Conservation (phyloP, 2,888 invertebrate species). For the Napeogenes inachia region DNA sequence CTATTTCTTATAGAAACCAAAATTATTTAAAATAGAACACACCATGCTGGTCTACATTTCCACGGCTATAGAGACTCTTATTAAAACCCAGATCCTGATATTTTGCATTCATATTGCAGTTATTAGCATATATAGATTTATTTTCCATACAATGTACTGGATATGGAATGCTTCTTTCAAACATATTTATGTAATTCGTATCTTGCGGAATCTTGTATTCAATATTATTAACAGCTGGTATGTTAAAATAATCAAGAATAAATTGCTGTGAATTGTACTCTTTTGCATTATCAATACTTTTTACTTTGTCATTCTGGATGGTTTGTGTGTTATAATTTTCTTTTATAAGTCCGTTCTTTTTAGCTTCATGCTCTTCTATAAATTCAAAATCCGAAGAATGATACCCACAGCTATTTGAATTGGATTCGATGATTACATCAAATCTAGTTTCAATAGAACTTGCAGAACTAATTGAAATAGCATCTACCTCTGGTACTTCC, state of each 20-base stretch:
- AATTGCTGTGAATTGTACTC: not conserved
- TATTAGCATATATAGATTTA: conserved; percentile 39
- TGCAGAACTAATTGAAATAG: conserved; percentile 16
- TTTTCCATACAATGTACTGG: conserved; percentile 38
- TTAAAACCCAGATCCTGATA: conserved; percentile 46
- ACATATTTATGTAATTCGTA: conserved; percentile 45
- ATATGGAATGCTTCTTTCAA: conserved; percentile 36
- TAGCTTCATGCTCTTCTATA: conserved; percentile 56
- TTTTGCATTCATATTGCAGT: conserved; percentile 37
- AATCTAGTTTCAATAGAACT: conserved; percentile 8
- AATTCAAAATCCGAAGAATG: conserved; percentile 65
- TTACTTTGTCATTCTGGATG: conserved; percentile 10
- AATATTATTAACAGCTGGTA: not conserved
- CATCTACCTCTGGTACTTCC: conserved; percentile 23
- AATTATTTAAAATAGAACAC: too few relatives aligned
- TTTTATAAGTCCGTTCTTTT: conserved; percentile 36
- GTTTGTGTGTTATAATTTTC: conserved; percentile 5
- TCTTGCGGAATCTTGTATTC: conserved; percentile 44
- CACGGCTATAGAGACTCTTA: conserved; percentile 28
- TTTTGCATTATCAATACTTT: conserved; percentile 13
- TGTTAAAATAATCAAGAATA: not conserved
- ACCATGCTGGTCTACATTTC: conserved; percentile 44
- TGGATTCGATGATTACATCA: too few relatives aligned
- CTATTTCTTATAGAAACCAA: too few relatives aligned
- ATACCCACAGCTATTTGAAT: conserved; percentile 33